A percentile compares a stretch with the other conserved stretches of the same genome.
phyloP scores from a whole-genome alignment of 2,888 invertebrate species.

The Amphipyra tragopoginis region DNA sequence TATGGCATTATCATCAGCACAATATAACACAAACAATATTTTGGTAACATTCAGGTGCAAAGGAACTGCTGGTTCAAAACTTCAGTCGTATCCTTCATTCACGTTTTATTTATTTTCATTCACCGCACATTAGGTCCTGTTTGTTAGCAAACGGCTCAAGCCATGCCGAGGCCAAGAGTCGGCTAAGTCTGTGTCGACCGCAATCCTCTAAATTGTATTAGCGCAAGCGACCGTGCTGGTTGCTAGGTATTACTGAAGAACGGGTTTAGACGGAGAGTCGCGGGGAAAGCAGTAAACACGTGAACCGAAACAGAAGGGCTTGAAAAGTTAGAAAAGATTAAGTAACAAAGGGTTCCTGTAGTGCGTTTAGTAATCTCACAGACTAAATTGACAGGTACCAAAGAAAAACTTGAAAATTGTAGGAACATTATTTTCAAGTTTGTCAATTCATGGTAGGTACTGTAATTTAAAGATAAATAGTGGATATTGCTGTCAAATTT shows the following conservation, averaged over 20 bases:
- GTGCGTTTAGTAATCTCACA: no score
- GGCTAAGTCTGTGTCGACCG: slow-evolving; percentile 70
- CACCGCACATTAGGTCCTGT: slow-evolving; percentile 20
- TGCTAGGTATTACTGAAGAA: slow-evolving; percentile 34
- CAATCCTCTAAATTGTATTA: slow-evolving; percentile 79
- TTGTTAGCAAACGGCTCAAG: slow-evolving; percentile 48
- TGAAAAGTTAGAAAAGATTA: neutral
- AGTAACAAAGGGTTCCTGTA: no score
- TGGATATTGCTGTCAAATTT: no score
- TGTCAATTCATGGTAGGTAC: neutral
- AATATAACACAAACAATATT: no score
- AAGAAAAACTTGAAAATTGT: no score
- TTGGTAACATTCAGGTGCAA: no score
- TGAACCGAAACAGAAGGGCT: neutral
- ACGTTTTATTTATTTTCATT: slow-evolving; percentile 4
- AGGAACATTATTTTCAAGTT: no score
- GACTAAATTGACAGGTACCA: no score
- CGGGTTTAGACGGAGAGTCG: slow-evolving; percentile 28
- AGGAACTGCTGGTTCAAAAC: no score
- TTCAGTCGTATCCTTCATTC: no score
- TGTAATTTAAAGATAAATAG: no score
- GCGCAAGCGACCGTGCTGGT: slow-evolving; percentile 48
- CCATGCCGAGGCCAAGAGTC: slow-evolving; percentile 48
- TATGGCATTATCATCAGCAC: no score
- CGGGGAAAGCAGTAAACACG: slow-evolving; percentile 14